These are phyloP conservation scores for Pelobates cultripes DNA, from an alignment of 2,797 vertebrate genomes.

Conservation along the genomic window DNA sequence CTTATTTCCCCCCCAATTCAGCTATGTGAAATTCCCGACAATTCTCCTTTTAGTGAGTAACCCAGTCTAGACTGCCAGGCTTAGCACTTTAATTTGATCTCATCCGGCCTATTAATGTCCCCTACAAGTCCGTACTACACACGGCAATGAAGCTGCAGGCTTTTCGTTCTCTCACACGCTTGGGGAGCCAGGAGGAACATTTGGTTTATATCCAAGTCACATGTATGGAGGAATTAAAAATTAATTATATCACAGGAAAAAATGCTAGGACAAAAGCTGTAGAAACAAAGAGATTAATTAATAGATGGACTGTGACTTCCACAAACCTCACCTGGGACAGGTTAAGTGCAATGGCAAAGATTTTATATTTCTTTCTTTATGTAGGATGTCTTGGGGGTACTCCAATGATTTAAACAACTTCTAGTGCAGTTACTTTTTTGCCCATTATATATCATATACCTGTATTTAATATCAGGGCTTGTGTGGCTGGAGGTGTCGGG, in stretches of 20 bases:
- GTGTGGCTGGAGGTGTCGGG: too few species aligned
- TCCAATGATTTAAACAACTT: too few species aligned
- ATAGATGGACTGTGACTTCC: neutral
- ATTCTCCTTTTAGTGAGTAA: too few species aligned
- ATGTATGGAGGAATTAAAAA: slow-evolving; percentile 12
- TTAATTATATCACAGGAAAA: slow-evolving; percentile 15
- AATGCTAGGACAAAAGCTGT: slow-evolving; percentile 14
- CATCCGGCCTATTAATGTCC: neutral
- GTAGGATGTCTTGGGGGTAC: too few species aligned
- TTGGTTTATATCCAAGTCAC: slow-evolving; percentile 40
- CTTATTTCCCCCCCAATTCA: too few species aligned
- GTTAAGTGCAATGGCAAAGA: too few species aligned
- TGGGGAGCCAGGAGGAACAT: neutral
- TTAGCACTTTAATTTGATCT: neutral
- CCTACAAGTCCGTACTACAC: neutral
- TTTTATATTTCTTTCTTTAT: too few species aligned
- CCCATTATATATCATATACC: too few species aligned
- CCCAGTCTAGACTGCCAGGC: neutral
- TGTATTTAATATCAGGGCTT: too few species aligned
- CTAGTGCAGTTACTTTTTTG: too few species aligned
- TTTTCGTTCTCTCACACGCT: neutral
- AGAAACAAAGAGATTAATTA: neutral
- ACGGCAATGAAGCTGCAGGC: neutral
- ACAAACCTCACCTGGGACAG: neutral
- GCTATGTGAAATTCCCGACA: too few species aligned